Evolutionary conservation across 2,113 vertebrate genomes (phyloP), one percentile per base, ranked within the genome.

Genomic region (Entelurus aequoreus): DNA sequence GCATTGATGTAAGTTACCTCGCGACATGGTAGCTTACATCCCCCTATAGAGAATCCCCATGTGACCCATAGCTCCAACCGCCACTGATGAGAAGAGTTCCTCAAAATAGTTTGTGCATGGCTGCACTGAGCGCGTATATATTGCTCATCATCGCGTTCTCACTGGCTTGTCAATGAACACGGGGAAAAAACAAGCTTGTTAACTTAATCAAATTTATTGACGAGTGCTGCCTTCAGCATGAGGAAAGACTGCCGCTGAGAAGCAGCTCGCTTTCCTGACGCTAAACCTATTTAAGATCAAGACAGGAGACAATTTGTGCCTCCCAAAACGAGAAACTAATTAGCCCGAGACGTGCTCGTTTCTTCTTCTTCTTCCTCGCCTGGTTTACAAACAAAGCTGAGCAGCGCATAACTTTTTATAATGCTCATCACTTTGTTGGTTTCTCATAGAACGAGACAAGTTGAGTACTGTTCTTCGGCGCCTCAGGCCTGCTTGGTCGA

Each of bases 151-250:
- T 60, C 56, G 59, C 59, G 12, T 53, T 81, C 74, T 66, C 65
- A 62, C 57, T 51, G 66, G 66, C 42, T 82, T 48, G 6, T 84
- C 77, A 73, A 54, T 76, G 77, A 60, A 68, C 63, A 73, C 75
- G 71, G 28, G 28, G 65, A 75, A 84, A 75, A 81, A 76, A 77
- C 82, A 84, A 76, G 75, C 79, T 86, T 87, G 85, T 88, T 86
- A 79, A 68, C 66, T 75, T 81, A 80, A 83, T 84, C 67, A 80
- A 61, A 83, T 76, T 63, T 83, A 88, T 86, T 80, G 84, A 85
- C 66, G 60, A 70, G 63, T 42, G 48, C 59, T 51, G 73, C 71
- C 66, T 72, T 11, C 15, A 71, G 74, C 64, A 42, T 71, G 60
- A 74, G 55, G 52, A 71, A 54, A 74, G 63, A 56, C 65, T 63